Base-by-base conservation (phyloP, 2,888 invertebrate genomes). In the Melieria picta region DNA sequence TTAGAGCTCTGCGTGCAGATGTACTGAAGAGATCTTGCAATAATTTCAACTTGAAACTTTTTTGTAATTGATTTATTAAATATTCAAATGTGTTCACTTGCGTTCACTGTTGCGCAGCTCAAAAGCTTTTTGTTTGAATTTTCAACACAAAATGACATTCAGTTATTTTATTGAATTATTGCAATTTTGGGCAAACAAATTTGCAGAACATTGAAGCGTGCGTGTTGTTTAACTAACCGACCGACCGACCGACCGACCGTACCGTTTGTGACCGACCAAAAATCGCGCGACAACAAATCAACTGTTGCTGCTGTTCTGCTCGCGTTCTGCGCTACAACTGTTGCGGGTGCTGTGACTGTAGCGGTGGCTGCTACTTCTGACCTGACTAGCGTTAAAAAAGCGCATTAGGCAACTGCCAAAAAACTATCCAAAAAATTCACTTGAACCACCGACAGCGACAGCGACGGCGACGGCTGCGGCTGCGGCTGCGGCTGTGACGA, bases 401-500 rank as follows among this genome's bases (percentile, higher is more conserved):
- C 82, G 81, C 82, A 82, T 82, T 80, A 80, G 77, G 77, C 80
- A 78, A 80, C 81, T 77, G 80, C 80, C 80, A 77, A 80, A 80
- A 81, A 80, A 80, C 80, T 81, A 80, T 79, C 79, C 77, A 77
- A 79, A 79, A 78, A 78, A 79, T 79, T 78, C 77, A 76, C 74
- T 75, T 72, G 79, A 79, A 79, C 78, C 78, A 76, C 65, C 62
- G 65, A 62, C n/a, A n/a, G n/a, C n/a, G n/a, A n/a, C n/a, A n/a
- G n/a, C n/a, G n/a, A n/a, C n/a, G n/a, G n/a, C n/a, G n/a, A n/a
- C n/a, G n/a, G n/a, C n/a, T n/a, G n/a, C 60, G 65, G 62, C 64
- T 45, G 60, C 60, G 70, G 45, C 68, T 66, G 58, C 73, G 61
- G 74, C 72, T 72, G 72, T 69, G 73, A 73, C 74, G 71, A 76